Evolutionary conservation across 2,797 vertebrate species (phyloP).

Genomic region (Jordanella pulchra): DNA sequence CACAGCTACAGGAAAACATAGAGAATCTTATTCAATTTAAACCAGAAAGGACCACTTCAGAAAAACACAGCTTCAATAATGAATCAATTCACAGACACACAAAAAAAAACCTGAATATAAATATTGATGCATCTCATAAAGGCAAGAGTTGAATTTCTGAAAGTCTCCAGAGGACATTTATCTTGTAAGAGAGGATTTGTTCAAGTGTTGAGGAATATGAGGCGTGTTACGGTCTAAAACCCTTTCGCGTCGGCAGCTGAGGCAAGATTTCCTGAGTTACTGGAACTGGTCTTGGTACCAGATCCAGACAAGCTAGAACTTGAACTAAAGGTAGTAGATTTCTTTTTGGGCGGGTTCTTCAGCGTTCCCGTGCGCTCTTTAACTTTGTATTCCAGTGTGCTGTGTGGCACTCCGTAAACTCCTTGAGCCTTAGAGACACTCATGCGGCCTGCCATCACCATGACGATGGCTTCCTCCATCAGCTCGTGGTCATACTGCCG

Average conservation of each 20-base stretch:
- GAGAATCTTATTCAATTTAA: too few relatives aligned
- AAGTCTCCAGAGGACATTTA: conserved; percentile 87
- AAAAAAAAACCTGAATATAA: conserved; percentile 99
- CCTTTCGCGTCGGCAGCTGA: conserved; percentile 83
- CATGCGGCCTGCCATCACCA: conserved; percentile 99
- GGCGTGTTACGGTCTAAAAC: conserved; percentile 83
- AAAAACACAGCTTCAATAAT: conserved; percentile 64
- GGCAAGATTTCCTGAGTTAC: conserved; percentile 94
- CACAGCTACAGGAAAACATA: conserved; percentile 26
- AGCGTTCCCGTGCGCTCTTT: conserved; percentile 98
- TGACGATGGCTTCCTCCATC: conserved; percentile 96
- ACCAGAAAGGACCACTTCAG: conserved; percentile 45
- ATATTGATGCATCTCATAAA: conserved; percentile 85
- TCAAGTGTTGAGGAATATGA: conserved; percentile 85
- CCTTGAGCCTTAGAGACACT: conserved; percentile 99
- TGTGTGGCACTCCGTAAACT: conserved; percentile 98
- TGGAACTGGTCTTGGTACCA: conserved; percentile 75
- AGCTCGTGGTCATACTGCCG: conserved; percentile 98
- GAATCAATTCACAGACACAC: conserved; percentile 77
- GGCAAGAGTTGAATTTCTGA: conserved; percentile 95
- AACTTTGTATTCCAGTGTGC: conserved; percentile 99
- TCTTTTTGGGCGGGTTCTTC: conserved; percentile 99
- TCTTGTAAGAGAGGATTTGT: conserved; percentile 86
- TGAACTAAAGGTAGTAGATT: conserved; percentile 81
- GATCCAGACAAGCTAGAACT: conserved; percentile 61